Evolutionary conservation across 64 coral and sea anemone species (phyloP).

Genomic region (Anthopleura sola): DNA sequence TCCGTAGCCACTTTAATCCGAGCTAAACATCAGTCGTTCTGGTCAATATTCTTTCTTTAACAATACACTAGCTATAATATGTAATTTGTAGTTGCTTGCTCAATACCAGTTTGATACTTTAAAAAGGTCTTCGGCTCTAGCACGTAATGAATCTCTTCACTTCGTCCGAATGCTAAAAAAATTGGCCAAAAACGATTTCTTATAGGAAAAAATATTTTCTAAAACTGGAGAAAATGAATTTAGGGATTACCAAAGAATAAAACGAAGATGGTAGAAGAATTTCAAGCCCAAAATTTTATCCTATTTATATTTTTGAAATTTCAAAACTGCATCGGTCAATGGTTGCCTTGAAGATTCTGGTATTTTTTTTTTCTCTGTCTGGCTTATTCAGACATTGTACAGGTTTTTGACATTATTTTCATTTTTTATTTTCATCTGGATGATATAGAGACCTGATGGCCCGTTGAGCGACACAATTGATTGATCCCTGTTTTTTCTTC

Average conservation of each 20-base stretch:
- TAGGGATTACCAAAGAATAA: neutral
- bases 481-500: neutral
- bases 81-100: neutral
- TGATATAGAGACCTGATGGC: neutral
- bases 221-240: neutral
- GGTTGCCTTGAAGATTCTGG: neutral
- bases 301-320: neutral
- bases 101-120: neutral
- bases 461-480: slow-evolving; percentile 5
- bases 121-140: too few relatives aligned
- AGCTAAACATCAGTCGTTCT: neutral
- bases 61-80: neutral
- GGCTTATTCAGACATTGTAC: neutral
- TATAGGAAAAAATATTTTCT: too few relatives aligned
- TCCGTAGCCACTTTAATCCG: neutral
- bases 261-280: neutral
- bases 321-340: neutral
- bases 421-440: neutral
- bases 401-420: neutral
- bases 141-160: too few relatives aligned
- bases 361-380: neutral
- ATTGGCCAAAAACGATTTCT: too few relatives aligned
- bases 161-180: too few relatives aligned
- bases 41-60: neutral
- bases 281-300: neutral